Percentiles rank a stretch among this genome's conserved stretches.
phyloP scores from a whole-genome alignment of 2,888 invertebrate genomes.

The Pachydiplax longipennis region DNA sequence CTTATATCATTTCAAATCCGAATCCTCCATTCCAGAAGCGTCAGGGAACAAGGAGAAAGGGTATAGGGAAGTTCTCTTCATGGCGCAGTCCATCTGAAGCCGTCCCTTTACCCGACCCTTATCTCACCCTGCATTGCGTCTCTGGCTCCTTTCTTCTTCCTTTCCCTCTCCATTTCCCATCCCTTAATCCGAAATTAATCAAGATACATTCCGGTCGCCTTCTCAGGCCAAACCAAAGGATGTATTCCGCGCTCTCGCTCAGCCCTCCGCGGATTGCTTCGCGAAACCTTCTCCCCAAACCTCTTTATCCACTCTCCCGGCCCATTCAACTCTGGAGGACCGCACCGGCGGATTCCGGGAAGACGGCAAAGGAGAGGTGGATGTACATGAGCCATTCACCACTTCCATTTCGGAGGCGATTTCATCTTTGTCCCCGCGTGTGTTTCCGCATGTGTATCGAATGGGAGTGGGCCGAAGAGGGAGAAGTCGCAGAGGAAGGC shows the following conservation, averaged over 20 bases:
- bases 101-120: background rate
- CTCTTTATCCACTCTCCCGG: background rate
- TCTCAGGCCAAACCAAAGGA: background rate
- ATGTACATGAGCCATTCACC: background rate
- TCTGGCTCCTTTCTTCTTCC: background rate
- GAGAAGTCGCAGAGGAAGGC: background rate
- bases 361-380: background rate
- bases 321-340: background rate
- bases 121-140: background rate
- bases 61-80: background rate
- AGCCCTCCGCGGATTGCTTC: background rate
- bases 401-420: background rate
- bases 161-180: background rate
- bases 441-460: background rate
- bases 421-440: background rate
- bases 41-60: background rate
- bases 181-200: background rate
- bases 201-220: background rate
- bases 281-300: background rate
- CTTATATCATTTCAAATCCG: too few relatives aligned
- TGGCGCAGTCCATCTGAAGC: background rate
- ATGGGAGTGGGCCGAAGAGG: background rate
- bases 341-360: background rate
- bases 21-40: too few relatives aligned
- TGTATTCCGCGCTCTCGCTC: background rate